Base-by-base conservation (phyloP, 2,797 vertebrate species). In the Platalea minor region DNA sequence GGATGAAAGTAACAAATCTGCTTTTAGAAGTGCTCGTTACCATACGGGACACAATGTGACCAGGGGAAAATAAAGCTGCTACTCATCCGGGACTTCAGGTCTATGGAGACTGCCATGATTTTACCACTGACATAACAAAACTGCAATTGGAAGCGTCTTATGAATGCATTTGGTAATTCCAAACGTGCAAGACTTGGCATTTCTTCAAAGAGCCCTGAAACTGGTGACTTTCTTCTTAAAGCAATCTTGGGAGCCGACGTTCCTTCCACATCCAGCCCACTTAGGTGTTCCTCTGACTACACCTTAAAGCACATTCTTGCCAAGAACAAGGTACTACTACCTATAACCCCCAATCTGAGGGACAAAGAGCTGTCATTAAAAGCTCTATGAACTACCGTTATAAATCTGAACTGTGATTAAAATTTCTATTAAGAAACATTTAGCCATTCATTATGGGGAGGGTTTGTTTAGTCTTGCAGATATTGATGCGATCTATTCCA, bases 191-290 rank as follows among this genome's bases (percentile, higher is more conserved):
- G 17, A 79, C 63, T 79, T 98, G 97, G 96, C 96, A 74, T 70
- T 89, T 74, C 96, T 97, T 97, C 97, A 98, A 94, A 96, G 81
- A 96, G 90, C 77, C 79, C 43, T 85, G 77, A 67, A 95, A 59
- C 80, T 86, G 43, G 67, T 11, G 6, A 69, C 68, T 79, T 72
- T 39, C 11, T 73, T 35, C 88, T 48, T 61, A 95, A 48, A 96
- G 80, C 82, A 95, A 74, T 80, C 46, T 85, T 77, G 57, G 15
- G 25, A 93, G 63, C 78, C 90, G 86, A 73, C 73, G 65, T 79
- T 60, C 70, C 61, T 85, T 74, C 25, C 41, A 41, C 60, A 89
- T n/a, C 46, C 78, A 76, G 50, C 50, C 45, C 35, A 8, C 35
- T 63, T 89, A 31, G 37, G 19, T 84, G 89, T 94, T 94, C 95